Percentiles rank a stretch among this genome's conserved stretches.
phyloP scores from a whole-genome alignment of 37 sponge, comb jelly and placozoan genomes.

The Ephydatia muelleri region DNA sequence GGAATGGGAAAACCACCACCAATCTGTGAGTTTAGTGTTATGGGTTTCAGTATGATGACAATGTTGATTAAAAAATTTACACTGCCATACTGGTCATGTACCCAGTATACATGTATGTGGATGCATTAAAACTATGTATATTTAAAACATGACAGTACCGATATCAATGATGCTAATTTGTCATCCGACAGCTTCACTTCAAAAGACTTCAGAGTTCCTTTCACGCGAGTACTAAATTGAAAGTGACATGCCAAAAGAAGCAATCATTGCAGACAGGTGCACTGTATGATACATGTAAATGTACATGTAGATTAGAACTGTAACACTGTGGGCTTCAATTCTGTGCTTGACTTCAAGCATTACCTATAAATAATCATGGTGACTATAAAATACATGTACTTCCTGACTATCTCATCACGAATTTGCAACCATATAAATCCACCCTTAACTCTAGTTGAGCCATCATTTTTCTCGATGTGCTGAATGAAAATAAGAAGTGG shows the following conservation, averaged over 20 bases:
- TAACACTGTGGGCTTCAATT: too few relatives aligned
- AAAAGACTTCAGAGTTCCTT: slow-evolving; percentile 44
- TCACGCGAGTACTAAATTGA: slow-evolving; percentile 28
- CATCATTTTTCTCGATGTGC: too few relatives aligned
- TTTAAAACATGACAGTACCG: slow-evolving; percentile 4
- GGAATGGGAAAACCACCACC: slow-evolving; percentile 45
- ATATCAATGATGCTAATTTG: slow-evolving; percentile 35
- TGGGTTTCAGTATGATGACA: neutral
- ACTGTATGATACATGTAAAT: neutral
- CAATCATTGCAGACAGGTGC: neutral
- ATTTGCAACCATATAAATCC: too few relatives aligned
- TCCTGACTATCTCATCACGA: too few relatives aligned
- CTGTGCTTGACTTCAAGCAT: too few relatives aligned
- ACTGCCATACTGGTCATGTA: too few relatives aligned
- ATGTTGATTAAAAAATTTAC: too few relatives aligned
- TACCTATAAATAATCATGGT: too few relatives aligned
- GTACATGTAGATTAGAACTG: neutral
- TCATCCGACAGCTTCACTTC: slow-evolving; percentile 53
- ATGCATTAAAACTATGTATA: neutral
- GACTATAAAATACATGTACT: too few relatives aligned
- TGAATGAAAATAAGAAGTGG: too few relatives aligned
- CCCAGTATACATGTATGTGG: neutral
- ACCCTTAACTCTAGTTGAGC: too few relatives aligned
- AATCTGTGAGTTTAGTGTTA: slow-evolving; percentile 31
- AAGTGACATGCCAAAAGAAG: neutral